Conservation (phyloP, 2,797 vertebrate genomes). For the Schizothorax lantsangensis region DNA sequence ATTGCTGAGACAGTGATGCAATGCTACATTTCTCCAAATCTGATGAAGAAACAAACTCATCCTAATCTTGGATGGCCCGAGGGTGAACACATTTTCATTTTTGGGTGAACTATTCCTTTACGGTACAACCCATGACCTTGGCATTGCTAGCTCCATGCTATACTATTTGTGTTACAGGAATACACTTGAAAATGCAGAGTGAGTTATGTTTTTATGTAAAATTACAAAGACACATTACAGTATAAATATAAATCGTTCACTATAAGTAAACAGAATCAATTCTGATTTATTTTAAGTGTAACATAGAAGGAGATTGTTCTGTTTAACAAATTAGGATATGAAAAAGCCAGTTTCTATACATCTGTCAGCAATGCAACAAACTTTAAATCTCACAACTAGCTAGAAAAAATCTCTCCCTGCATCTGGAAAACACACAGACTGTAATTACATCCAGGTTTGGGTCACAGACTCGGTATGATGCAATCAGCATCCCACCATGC, state of each 20-base stretch:
- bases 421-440: slow-evolving; percentile 10
- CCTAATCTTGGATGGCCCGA: not conserved
- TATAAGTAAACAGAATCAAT: not conserved
- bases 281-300: not conserved
- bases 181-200: not conserved
- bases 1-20: not conserved
- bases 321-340: not conserved
- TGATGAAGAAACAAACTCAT: not conserved
- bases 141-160: not conserved
- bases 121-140: not conserved
- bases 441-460: slow-evolving; percentile 11
- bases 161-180: not conserved
- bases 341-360: no score
- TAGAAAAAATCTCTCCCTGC: not conserved
- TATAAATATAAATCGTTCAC: not conserved
- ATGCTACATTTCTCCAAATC: no score
- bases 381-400: no score
- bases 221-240: not conserved
- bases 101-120: not conserved
- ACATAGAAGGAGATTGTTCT: not conserved
- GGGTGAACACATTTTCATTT: not conserved
- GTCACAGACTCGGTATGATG: not conserved
- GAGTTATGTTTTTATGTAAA: not conserved
- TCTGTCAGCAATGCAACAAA: not conserved
- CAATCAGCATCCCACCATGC: not conserved